phyloP scores from a whole-genome alignment of 2,888 invertebrate species.

The Torymus auratus region DNA sequence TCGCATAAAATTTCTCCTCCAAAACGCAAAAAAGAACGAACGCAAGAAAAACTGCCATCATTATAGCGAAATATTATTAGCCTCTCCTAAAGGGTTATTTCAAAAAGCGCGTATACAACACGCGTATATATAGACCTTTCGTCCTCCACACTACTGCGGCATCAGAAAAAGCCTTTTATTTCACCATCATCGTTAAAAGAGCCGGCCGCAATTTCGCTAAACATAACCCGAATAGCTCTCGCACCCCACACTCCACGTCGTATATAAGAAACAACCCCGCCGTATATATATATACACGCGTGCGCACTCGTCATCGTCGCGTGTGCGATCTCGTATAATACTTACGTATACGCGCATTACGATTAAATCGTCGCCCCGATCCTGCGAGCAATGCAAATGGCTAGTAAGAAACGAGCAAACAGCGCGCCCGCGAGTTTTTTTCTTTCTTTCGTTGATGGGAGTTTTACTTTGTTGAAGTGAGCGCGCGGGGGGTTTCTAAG shows the following conservation, averaged over 20 bases:
- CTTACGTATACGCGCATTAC: slow-evolving; percentile 59
- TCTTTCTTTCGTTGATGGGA: background rate
- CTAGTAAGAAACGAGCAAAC: slow-evolving; percentile 53
- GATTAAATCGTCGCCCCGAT: slow-evolving; percentile 58
- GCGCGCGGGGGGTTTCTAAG: background rate
- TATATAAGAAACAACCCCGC: background rate
- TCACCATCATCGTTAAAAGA: slow-evolving; percentile 12
- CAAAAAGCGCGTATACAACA: background rate
- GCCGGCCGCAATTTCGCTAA: slow-evolving; percentile 3
- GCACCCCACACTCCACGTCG: too few relatives aligned
- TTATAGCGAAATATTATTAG: background rate
- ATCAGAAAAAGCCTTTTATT: slow-evolving; percentile 5
- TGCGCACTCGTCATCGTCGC: slow-evolving; percentile 55
- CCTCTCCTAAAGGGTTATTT: background rate
- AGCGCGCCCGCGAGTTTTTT: background rate
- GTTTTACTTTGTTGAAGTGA: background rate
- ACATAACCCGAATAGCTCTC: background rate
- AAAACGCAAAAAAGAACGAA: too few relatives aligned
- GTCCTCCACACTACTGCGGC: too few relatives aligned
- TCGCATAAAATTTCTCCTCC: too few relatives aligned
- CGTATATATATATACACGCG: too few relatives aligned
- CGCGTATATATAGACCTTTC: background rate
- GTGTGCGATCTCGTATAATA: slow-evolving; percentile 42
- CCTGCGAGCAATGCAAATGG: slow-evolving; percentile 58
- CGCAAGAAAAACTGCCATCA: too few relatives aligned